phyloP scores from a whole-genome alignment of 2,797 vertebrate species.

The Muscicapa comitata region DNA sequence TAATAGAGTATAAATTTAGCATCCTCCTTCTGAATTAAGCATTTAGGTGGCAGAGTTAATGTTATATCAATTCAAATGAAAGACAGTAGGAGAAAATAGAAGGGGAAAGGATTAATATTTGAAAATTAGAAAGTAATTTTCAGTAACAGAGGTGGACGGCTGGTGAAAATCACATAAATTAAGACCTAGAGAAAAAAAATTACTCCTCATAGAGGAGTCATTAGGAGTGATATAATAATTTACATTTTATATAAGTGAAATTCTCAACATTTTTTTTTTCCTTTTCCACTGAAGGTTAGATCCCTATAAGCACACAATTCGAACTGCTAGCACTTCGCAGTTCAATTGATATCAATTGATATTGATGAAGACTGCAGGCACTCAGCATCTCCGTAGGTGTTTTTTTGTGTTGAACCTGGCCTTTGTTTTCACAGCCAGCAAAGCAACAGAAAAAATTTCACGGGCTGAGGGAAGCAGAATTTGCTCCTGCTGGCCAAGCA shows the following conservation, averaged over 20 bases:
- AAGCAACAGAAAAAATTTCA: background rate
- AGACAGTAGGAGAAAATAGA: conserved; percentile 33
- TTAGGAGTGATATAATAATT: conserved; percentile 33
- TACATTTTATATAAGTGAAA: conserved; percentile 32
- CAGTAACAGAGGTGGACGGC: conserved; percentile 16
- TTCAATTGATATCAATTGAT: background rate
- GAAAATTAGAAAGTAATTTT: conserved; percentile 60
- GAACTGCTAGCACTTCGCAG: background rate
- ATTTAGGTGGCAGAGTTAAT: conserved; percentile 44
- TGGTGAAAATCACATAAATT: conserved; percentile 47
- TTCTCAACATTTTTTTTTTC: background rate
- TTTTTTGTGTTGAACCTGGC: background rate
- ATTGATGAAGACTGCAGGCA: background rate
- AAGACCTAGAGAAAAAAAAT: conserved; percentile 36
- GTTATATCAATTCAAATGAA: conserved; percentile 44
- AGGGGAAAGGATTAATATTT: conserved; percentile 61
- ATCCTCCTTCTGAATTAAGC: conserved; percentile 62
- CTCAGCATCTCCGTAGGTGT: background rate
- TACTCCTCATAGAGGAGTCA: background rate
- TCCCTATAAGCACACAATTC: background rate
- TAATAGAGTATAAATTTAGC: conserved; percentile 62
- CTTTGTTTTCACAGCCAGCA: conserved; percentile 18
- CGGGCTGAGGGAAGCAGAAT: background rate
- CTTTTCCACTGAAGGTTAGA: background rate
- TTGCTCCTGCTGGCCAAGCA: background rate